phyloP scores from a whole-genome alignment of 1,140 invertebrate genomes.

The Ylistrum balloti region DNA sequence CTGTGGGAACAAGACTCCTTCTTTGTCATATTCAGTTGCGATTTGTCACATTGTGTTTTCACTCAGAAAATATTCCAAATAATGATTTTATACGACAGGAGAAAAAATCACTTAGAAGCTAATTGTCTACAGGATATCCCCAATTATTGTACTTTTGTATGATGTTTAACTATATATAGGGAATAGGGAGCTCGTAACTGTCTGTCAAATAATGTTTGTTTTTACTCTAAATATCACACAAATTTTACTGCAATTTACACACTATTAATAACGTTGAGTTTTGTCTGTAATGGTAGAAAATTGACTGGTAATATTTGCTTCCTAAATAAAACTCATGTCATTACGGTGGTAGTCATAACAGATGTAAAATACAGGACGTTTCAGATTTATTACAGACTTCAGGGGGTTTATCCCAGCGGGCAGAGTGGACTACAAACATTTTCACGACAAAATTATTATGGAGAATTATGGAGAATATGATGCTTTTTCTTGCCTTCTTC shows the following conservation, averaged over 20 bases:
- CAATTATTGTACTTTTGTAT: not conserved
- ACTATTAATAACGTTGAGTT: not conserved
- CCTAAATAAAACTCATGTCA: not conserved
- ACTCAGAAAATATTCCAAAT: too few relatives aligned
- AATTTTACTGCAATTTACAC: not conserved
- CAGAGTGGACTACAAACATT: not conserved
- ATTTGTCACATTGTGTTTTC: too few relatives aligned
- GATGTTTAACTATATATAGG: too few relatives aligned
- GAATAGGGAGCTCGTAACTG: not conserved
- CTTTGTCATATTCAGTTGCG: too few relatives aligned
- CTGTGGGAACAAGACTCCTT: too few relatives aligned
- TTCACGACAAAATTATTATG: not conserved
- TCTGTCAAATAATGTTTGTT: not conserved
- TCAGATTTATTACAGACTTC: not conserved
- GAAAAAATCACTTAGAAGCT: too few relatives aligned
- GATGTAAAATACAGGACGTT: not conserved
- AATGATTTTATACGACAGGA: too few relatives aligned
- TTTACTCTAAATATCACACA: not conserved
- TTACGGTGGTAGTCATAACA: not conserved
- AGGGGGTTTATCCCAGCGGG: not conserved
- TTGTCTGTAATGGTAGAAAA: not conserved
- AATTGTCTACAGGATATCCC: not conserved
- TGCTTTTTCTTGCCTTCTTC: not conserved
- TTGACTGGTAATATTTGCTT: not conserved
- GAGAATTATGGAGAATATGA: not conserved